phyloP scores from a whole-genome alignment of 2,113 vertebrate genomes.

The Indicator indicator region DNA sequence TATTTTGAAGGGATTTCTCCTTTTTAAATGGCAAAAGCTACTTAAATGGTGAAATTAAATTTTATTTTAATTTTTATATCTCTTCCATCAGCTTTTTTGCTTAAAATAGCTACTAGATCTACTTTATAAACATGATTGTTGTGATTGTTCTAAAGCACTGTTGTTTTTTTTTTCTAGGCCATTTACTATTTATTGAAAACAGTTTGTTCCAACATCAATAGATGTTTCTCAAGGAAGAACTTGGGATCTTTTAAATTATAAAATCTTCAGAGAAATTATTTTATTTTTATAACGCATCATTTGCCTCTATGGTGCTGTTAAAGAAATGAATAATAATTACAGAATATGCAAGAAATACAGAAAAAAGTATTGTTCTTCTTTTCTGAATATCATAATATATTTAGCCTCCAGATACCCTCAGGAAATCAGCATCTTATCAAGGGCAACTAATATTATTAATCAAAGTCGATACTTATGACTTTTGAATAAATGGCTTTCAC shows the following conservation, averaged over 20 bases:
- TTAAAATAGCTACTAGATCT: background rate
- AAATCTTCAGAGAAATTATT: background rate
- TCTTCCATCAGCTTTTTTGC: background rate
- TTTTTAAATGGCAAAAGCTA: background rate
- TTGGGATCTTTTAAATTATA: background rate
- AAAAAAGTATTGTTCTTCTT: background rate
- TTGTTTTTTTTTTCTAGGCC: background rate
- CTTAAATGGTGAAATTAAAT: background rate
- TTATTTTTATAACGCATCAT: background rate
- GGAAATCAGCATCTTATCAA: conserved; percentile 19
- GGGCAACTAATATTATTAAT: conserved; percentile 50
- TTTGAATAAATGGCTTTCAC: conserved; percentile 66
- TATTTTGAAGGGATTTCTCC: background rate
- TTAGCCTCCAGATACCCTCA: conserved; percentile 17
- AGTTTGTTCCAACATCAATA: background rate
- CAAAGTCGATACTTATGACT: conserved; percentile 52
- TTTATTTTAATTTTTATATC: background rate
- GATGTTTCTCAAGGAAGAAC: background rate
- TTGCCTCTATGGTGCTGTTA: background rate
- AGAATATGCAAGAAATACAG: background rate
- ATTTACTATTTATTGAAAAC: background rate
- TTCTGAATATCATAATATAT: background rate
- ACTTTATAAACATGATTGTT: background rate
- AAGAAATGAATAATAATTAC: conserved; percentile 12
- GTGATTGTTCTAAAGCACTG: background rate